Evolutionary conservation across 2,888 invertebrate species (phyloP), one percentile per base, ranked within the genome.

Genomic region (Drosophila siamana): DNA sequence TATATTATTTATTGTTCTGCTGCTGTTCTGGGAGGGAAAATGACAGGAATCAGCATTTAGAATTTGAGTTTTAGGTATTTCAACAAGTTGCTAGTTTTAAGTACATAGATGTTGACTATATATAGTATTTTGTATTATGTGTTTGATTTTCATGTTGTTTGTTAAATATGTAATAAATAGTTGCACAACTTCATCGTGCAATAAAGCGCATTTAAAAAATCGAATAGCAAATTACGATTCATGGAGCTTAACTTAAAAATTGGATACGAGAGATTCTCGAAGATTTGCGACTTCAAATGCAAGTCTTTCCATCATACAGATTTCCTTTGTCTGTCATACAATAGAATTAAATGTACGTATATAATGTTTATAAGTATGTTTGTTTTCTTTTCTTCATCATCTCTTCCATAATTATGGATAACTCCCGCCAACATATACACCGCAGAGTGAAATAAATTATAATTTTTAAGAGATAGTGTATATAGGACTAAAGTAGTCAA

Each of bases 11-110:
- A 65, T 78, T 86, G 79, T 67, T 66, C 38, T 59, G 74, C 72
- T 70, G 71, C 56, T 38, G 36, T 38, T 38, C 55, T 44, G 36
- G 47, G 61, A 9, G 47, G 50, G 52, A 9, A 61, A 52, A 47
- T 73, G 54, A 64, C 57, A 70, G 73, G 60, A 59, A 69, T 73
- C 78, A 76, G 80, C 80, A 77, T 74, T 89, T 88, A 72, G 89
- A 86, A 86, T 84, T 89, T 84, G 84, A 83, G 89, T 80, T 46
- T 78, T 65, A 54, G 57, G 38, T 66, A 60, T 74, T 77, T 61
- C 54, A 88, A 86, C 88, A 86, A 88, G 69, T 83, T 74, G 68
- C 88, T 85, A 87, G 73, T 69, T 84, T 87, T 85, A 88, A 87
- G 86, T 83, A 86, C 83, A 75, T 88, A 78, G 69, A 69, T 83